phyloP scores from a whole-genome alignment of 2,888 invertebrate species.

The Malacosoma neustria region DNA sequence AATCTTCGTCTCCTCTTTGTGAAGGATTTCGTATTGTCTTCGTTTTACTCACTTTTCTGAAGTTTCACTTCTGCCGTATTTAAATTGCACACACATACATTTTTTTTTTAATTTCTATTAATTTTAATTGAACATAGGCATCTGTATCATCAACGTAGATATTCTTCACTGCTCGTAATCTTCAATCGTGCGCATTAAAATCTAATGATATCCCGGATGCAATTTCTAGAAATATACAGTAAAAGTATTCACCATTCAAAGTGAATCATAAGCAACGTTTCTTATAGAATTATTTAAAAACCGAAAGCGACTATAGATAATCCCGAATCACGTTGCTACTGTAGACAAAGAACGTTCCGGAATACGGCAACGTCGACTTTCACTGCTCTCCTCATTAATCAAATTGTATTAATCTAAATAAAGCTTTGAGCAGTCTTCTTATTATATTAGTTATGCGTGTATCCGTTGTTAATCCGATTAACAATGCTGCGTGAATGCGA shows the following conservation, averaged over 20 bases:
- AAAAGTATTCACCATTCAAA: not conserved
- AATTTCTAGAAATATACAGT: not conserved
- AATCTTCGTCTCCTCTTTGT: too few relatives aligned
- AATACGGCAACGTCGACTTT: slow-evolving; percentile 25
- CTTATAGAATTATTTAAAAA: not conserved
- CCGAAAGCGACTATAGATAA: slow-evolving; percentile 12
- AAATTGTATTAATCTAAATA: slow-evolving; percentile 52
- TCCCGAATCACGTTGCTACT: slow-evolving; percentile 22
- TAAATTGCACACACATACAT: too few relatives aligned
- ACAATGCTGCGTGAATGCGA: slow-evolving; percentile 1
- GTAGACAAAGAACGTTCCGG: slow-evolving; percentile 20
- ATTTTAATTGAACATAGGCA: too few relatives aligned
- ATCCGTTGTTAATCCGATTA: slow-evolving; percentile 15
- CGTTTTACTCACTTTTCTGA: too few relatives aligned
- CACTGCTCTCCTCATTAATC: slow-evolving; percentile 51
- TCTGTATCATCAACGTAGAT: too few relatives aligned
- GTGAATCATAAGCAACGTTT: not conserved
- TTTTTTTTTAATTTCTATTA: too few relatives aligned
- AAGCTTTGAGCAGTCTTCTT: slow-evolving; percentile 20
- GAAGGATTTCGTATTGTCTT: too few relatives aligned
- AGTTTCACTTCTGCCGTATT: too few relatives aligned
- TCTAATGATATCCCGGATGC: not conserved
- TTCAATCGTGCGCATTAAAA: not conserved
- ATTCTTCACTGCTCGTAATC: too few relatives aligned
- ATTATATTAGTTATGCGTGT: slow-evolving; percentile 5